Evolutionary conservation across 2,888 invertebrate species (phyloP).

Genomic region (Latrodectus elegans): DNA sequence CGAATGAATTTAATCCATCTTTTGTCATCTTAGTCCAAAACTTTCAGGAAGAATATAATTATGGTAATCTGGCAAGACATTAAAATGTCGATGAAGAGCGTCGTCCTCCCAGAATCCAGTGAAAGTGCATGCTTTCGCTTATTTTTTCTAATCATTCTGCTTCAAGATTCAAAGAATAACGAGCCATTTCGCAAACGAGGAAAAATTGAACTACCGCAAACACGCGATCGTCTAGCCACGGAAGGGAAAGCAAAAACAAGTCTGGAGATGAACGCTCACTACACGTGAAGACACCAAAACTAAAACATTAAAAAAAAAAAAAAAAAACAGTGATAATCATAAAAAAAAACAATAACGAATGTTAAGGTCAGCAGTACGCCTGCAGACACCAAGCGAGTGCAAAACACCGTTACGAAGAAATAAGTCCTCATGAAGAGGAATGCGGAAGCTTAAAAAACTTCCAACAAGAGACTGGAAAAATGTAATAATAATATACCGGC

Average conservation of each 20-base stretch:
- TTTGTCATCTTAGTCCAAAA: too few species aligned
- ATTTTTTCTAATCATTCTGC: too few species aligned
- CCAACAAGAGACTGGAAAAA: too few species aligned
- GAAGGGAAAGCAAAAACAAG: constrained; percentile 51
- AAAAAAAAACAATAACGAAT: constrained; percentile 29
- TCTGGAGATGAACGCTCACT: constrained; percentile 19
- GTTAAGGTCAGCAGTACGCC: constrained; percentile 65
- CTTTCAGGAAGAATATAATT: too few species aligned
- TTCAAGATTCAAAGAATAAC: constrained; percentile 16
- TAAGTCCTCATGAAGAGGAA: constrained; percentile 38
- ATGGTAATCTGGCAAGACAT: too few species aligned
- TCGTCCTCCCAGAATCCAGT: too few species aligned
- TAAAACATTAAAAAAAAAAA: too few species aligned
- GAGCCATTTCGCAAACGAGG: constrained; percentile 13
- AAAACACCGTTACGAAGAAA: constrained; percentile 58
- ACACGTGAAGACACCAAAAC: constrained; percentile 20
- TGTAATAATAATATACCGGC: too few species aligned
- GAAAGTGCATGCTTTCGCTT: too few species aligned
- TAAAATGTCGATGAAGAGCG: too few species aligned
- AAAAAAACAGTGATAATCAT: neutral
- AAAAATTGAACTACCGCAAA: constrained; percentile 43
- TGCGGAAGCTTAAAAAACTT: constrained; percentile 43
- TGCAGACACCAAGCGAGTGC: constrained; percentile 44
- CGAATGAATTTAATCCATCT: too few species aligned
- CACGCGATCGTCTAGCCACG: constrained; percentile 43